Percentiles rank a stretch among this genome's conserved stretches.
Conservation (phyloP, 2,888 invertebrate genomes). For the Melolontha melolontha region DNA sequence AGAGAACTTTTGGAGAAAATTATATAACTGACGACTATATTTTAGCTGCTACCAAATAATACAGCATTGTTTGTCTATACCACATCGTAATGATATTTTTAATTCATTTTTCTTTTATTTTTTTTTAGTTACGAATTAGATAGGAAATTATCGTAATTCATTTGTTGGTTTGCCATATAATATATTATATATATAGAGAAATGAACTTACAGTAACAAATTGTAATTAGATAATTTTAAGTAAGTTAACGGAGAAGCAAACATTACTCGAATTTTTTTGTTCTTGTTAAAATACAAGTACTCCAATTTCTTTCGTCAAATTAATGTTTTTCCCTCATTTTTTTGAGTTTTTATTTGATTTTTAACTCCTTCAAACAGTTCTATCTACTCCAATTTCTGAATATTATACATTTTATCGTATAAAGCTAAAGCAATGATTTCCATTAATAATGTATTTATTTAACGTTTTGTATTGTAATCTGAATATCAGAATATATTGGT, state of each 20-base stretch:
- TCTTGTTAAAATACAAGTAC: slow-evolving; percentile 10
- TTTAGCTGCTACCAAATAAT: slow-evolving; percentile 43
- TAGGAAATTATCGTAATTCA: slow-evolving; percentile 16
- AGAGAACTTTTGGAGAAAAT: slow-evolving; percentile 24
- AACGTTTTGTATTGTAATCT: no score
- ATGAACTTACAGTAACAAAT: slow-evolving; percentile 11
- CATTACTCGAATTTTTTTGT: not conserved
- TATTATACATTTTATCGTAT: no score
- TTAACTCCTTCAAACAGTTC: no score
- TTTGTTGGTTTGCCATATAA: slow-evolving; percentile 16
- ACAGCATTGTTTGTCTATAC: slow-evolving; percentile 41
- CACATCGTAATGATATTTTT: slow-evolving; percentile 34
- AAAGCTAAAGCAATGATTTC: no score
- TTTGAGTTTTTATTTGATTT: no score
- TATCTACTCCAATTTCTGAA: no score
- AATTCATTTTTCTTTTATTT: slow-evolving; percentile 26
- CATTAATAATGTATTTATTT: no score
- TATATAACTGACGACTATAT: slow-evolving; percentile 38
- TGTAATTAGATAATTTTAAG: slow-evolving; percentile 7
- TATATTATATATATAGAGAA: slow-evolving; percentile 5
- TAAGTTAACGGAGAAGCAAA: not conserved
- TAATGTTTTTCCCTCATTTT: no score
- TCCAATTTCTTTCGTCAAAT: not conserved
- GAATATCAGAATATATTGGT: no score
- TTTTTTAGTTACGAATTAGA: slow-evolving; percentile 29